phyloP scores from a whole-genome alignment of 2,888 invertebrate genomes.

The Nephrotoma appendiculata region DNA sequence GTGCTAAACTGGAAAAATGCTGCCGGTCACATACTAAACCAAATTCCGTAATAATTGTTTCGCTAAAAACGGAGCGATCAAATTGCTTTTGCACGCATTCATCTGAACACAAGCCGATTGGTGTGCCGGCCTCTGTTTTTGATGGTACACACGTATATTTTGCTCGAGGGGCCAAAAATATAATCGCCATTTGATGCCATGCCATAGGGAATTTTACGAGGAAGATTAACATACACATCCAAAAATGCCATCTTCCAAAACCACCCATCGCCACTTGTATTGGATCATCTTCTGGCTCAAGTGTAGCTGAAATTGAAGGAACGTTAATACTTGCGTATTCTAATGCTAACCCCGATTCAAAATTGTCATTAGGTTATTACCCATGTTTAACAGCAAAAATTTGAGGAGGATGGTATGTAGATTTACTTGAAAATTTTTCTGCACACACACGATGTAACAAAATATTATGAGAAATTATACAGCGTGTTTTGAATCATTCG shows the following conservation, averaged over 20 bases:
- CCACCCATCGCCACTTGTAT: constrained; percentile 55
- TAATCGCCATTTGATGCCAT: constrained; percentile 66
- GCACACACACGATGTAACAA: no score
- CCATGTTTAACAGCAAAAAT: no score
- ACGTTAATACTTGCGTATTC: no score
- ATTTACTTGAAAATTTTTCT: no score
- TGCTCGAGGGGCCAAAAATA: constrained; percentile 58
- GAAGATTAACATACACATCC: constrained; percentile 51
- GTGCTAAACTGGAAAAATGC: constrained; percentile 56
- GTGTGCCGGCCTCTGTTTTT: constrained; percentile 20
- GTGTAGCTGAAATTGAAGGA: not conserved
- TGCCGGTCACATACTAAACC: constrained; percentile 51
- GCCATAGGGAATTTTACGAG: constrained; percentile 64
- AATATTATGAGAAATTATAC: no score
- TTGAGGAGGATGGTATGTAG: no score
- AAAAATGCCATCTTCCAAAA: constrained; percentile 60
- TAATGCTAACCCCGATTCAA: no score
- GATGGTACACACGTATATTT: constrained; percentile 36
- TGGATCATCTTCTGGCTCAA: constrained; percentile 33
- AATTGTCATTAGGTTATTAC: no score
- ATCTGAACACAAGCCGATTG: constrained; percentile 31
- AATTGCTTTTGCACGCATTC: constrained; percentile 44
- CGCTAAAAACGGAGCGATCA: constrained; percentile 48
- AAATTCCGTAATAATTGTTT: constrained; percentile 64
- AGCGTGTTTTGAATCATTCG: no score